Base-by-base conservation (phyloP, 2,797 vertebrate genomes). In the Allobates femoralis region DNA sequence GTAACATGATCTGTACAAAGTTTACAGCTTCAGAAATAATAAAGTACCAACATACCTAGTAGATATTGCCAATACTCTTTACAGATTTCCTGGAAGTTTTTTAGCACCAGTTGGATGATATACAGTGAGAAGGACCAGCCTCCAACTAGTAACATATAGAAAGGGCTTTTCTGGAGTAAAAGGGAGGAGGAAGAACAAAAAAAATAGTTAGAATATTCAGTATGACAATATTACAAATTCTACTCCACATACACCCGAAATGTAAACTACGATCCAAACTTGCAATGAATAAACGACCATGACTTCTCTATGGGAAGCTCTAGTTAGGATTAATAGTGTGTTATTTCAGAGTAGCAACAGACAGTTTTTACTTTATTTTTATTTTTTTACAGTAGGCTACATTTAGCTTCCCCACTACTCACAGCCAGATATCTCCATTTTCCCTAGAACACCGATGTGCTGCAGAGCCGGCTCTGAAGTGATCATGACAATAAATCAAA, bases 41-140 rank as follows among this genome's bases (percentile, higher is more conserved):
- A 15, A 46, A 71, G 64, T 26, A 32, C 18, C 5, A 37, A 85
- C 94, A 91, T 93, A 99, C 98, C 96, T 78, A 99, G 88, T 53
- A 95, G 96, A 88, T 96, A 92, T 77, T 94, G 95, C 98, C 97
- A 99, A 92, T 99, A 96, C 77, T 94, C 96, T 86, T 18, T 95
- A 86, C 97, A 94, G 89, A 99, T 98, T 58, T 94, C 87, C 67
- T 88, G 92, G 5, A 99, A 94, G 93, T 99, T 99, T 93, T 93
- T 96, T 92, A 94, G 96, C 89, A 96, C 94, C 14, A 99, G 94
- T 90, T 99, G 98, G 85, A 98, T 98, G 88, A 97, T 90, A 89
- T 99, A 99, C 21, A 99, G 55, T 5, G 97, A 98, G 82, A 99
- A 97, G 23, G 98, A 99, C 97, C 97, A 99, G 88, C 98, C 97